Evolutionary conservation across 2,888 invertebrate species (phyloP), one percentile per base, ranked within the genome.

Genomic region (Pristionchus exspectatus): DNA sequence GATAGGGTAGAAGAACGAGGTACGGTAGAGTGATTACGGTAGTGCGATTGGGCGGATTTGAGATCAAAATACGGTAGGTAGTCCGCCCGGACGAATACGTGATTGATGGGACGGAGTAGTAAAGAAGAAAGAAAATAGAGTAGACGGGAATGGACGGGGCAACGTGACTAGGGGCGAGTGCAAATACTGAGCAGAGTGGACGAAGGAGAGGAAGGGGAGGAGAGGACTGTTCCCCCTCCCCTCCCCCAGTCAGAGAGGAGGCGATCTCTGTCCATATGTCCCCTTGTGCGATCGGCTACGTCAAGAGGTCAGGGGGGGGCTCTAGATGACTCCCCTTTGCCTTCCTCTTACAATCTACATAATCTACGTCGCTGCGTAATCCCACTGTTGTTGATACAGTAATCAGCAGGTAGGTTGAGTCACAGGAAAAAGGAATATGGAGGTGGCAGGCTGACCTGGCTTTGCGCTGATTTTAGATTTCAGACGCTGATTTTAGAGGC

Each of bases 371-470:
- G 38, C 38, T 5, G 1, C 4, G 30, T 18, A 30, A 72, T 21
- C 66, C 66, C 9, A 63, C 63, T 27, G 69, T 72, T 30, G 69
- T 72, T 72, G 69, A 72, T 72, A 72, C 69, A 72, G 69, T 72
- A 72, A 72, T 33, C 69, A 72, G 33, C 24, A 27, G 69, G 7
- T 63, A 72, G 14, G 18, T 12, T 50, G 44, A 50, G 44, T 50
- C 44, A 50, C 10, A 50, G 44, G 44, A 50, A 12, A 38, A 5
- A 38, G 33, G 12, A 38, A 38, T 33, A 2, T 21, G 21, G 38
- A 77, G 72, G 44, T 50, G 44, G 44, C 44, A 50, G 44, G 5
- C 44, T 1, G 44, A 50, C 3, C 44, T 50, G 44, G 44, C 44
- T 50, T 50, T 9, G 9, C 44, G 38, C 44, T 44, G 44, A 44